These are phyloP conservation scores for Leistus spinibarbis DNA, from an alignment of 2,888 invertebrate species.

Conservation along the genomic window DNA sequence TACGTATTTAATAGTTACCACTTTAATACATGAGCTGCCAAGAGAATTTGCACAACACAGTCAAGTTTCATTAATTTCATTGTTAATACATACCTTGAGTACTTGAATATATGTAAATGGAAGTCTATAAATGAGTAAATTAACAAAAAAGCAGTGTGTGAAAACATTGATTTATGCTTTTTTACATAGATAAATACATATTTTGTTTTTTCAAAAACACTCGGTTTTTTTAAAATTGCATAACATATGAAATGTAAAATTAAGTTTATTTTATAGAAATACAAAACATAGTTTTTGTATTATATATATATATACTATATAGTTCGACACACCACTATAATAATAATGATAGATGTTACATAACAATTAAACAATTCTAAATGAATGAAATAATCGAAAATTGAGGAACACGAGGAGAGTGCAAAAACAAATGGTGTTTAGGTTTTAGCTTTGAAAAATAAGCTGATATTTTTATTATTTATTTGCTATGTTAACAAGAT, in stretches of 20 bases:
- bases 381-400: neutral
- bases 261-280: slow-evolving; percentile 33
- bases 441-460: slow-evolving; percentile 39
- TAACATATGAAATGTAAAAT: slow-evolving; percentile 18
- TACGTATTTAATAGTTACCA: no score
- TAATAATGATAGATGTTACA: neutral
- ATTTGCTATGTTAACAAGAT: slow-evolving; percentile 40
- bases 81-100: neutral
- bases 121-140: neutral
- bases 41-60: no score
- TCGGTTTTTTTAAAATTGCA: neutral
- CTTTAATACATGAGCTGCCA: no score
- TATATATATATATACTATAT: neutral
- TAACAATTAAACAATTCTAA: neutral
- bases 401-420: slow-evolving; percentile 7
- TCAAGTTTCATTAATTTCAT: no score
- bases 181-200: slow-evolving; percentile 9
- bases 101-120: neutral
- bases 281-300: slow-evolving; percentile 38
- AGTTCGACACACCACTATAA: slow-evolving; percentile 24
- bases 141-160: neutral
- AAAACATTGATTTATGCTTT: slow-evolving; percentile 4
- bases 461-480: slow-evolving; percentile 33
- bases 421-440: slow-evolving; percentile 33
- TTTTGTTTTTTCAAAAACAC: neutral